These are phyloP conservation scores for Pseudococcus viburni DNA, from an alignment of 2,888 invertebrate species.

Conservation along the genomic window DNA sequence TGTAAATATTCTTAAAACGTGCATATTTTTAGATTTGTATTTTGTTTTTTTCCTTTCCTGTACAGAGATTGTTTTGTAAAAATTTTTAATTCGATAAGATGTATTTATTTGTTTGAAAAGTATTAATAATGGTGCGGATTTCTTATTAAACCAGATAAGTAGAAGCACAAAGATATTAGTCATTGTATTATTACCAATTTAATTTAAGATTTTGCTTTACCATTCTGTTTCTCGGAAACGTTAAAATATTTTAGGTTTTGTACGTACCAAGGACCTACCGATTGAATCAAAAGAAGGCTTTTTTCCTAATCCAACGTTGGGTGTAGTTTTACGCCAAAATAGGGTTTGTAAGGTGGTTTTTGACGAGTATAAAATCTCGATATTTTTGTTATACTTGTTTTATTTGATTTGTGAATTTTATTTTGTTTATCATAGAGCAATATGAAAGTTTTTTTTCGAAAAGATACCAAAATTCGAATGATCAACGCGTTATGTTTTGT, in stretches of 20 bases:
- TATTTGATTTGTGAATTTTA: not conserved
- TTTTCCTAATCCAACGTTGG: not conserved
- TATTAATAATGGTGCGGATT: conserved; percentile 26
- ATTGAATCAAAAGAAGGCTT: not conserved
- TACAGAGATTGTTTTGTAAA: conserved; percentile 16
- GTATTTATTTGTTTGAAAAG: conserved; percentile 38
- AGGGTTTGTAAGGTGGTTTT: not conserved
- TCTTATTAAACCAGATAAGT: conserved; percentile 7
- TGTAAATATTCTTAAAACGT: conserved; percentile 9
- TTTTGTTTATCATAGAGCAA: not conserved
- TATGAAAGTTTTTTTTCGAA: not conserved
- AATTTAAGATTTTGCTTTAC: conserved; percentile 37
- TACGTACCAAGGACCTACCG: not conserved
- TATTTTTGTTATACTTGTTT: not conserved
- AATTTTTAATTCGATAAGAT: not conserved
- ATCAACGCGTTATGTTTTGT: not conserved
- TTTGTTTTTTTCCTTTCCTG: not conserved
- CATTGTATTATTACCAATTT: conserved; percentile 27
- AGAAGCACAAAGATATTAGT: conserved; percentile 11
- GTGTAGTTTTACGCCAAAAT: not conserved
- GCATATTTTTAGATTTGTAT: conserved; percentile 22
- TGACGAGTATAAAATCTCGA: not conserved
- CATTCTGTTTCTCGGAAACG: conserved; percentile 22
- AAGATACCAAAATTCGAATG: conserved; percentile 2
- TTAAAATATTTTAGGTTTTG: not conserved